phyloP scores from a whole-genome alignment of 2,888 invertebrate species.

The Campoletis raptor region DNA sequence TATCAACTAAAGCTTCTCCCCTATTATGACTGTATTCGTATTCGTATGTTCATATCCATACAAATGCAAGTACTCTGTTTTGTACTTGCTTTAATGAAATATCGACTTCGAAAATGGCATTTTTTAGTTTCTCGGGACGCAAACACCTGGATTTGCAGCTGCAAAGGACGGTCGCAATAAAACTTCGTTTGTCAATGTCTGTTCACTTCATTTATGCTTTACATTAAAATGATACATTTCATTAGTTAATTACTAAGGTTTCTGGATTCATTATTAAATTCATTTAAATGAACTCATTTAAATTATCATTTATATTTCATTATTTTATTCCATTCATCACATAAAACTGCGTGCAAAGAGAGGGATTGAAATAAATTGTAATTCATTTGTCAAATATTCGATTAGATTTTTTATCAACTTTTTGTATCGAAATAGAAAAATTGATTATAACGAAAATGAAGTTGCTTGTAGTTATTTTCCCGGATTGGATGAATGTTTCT shows the following conservation, averaged over 20 bases:
- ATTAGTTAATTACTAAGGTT: neutral
- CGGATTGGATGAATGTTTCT: neutral
- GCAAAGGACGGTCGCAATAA: neutral
- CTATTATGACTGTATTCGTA: neutral
- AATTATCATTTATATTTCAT: neutral
- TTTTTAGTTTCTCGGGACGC: neutral
- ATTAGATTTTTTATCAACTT: neutral
- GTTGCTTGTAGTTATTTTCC: neutral
- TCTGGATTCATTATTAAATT: neutral
- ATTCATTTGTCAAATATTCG: neutral
- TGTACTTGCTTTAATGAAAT: constrained; percentile 59
- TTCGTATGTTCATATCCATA: neutral
- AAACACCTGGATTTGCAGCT: neutral
- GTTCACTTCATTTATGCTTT: neutral
- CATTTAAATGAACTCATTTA: neutral
- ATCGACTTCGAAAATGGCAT: constrained; percentile 49
- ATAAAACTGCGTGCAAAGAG: neutral
- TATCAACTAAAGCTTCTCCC: constrained; percentile 21
- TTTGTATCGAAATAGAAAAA: neutral
- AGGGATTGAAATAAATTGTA: neutral
- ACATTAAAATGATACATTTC: neutral
- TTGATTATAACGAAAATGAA: neutral
- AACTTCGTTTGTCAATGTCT: neutral
- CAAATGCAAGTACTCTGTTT: constrained; percentile 3
- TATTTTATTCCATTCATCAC: neutral